Base-by-base conservation (phyloP, 2,888 invertebrate genomes). In the Cerastis leucographa region DNA sequence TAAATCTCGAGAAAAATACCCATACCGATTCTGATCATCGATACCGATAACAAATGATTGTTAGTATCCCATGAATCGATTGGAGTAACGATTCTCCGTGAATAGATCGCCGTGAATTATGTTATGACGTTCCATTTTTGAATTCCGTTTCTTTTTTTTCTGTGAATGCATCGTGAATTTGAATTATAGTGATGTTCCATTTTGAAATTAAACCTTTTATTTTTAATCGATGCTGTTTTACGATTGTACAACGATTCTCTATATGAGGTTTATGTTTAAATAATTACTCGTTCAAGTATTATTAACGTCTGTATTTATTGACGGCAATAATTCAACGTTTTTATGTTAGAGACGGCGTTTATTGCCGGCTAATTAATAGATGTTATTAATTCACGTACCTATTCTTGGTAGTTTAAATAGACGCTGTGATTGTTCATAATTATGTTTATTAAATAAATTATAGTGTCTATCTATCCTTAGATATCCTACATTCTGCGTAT, bases 41-140 rank as follows among this genome's bases (percentile, higher is more conserved):
- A 81, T 78, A 73, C 73, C 59, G 74, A 83, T 82, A 75, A 51
- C 84, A 65, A 82, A 77, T 51, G 79, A 80, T 82, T 79, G 81
- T 86, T 85, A 87, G 86, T 78, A 86, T 81, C 73, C 77, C 69
- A 81, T 80, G 71, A 83, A 85, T 86, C 86, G 84, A 87, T 86
- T 85, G 66, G 56, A 69, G 76, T 82, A 80, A 83, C 84, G 74
- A 86, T 76, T 85, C 68, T 74, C 76, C 73, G 71, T 69, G 79
- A 82, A 85, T 81, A 77, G 74, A 82, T 76, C 80, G 66, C 72
- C 64, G 76, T 83, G 81, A 81, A 81, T 86, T 84, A 85, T 88
- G 86, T 83, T 81, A 85, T 86, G 80, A 82, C 75, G 78, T 81
- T 67, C 76, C 61, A 79, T 85, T 83, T 83, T 78, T 17, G 29